Percentiles rank a stretch among this genome's conserved stretches.
These are phyloP conservation scores for Drosophila phalerata DNA, from an alignment of 2,888 invertebrate genomes.

Conservation along the genomic window DNA sequence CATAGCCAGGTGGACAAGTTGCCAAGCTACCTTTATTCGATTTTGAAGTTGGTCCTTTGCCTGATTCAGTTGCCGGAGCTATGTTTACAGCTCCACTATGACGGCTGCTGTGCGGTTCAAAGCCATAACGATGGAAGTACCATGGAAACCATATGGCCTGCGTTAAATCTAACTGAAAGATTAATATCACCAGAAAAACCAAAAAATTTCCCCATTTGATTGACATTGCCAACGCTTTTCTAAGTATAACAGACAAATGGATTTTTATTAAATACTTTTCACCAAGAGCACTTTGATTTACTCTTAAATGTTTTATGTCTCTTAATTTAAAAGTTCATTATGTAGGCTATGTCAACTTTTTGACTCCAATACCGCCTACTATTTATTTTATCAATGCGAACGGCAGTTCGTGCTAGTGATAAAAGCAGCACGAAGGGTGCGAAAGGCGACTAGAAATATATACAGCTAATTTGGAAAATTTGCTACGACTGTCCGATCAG, in stretches of 20 bases:
- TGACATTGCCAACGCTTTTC: slow-evolving; percentile 27
- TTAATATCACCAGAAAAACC: slow-evolving; percentile 36
- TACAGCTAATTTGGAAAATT: too few relatives aligned
- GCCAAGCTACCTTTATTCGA: neutral
- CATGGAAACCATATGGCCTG: slow-evolving; percentile 71
- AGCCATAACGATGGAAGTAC: slow-evolving; percentile 68
- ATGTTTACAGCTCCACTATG: slow-evolving; percentile 12
- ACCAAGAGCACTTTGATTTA: slow-evolving; percentile 28
- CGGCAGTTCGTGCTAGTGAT: too few relatives aligned
- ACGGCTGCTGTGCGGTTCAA: slow-evolving; percentile 35
- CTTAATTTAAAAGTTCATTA: neutral
- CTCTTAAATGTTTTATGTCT: neutral
- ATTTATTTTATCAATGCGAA: too few relatives aligned
- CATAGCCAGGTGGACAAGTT: slow-evolving; percentile 49
- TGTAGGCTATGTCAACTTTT: neutral
- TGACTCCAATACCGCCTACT: neutral
- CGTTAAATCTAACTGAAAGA: slow-evolving; percentile 22
- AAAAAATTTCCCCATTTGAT: slow-evolving; percentile 3
- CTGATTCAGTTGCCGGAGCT: neutral
- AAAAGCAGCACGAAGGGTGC: too few relatives aligned
- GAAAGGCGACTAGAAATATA: too few relatives aligned
- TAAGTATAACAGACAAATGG: neutral
- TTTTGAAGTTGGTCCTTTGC: slow-evolving; percentile 10
- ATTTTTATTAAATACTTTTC: neutral
- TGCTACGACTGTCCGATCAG: too few relatives aligned